Evolutionary conservation across 2,113 vertebrate species (phyloP).

Genomic region (Ramphastos sulfuratus): DNA sequence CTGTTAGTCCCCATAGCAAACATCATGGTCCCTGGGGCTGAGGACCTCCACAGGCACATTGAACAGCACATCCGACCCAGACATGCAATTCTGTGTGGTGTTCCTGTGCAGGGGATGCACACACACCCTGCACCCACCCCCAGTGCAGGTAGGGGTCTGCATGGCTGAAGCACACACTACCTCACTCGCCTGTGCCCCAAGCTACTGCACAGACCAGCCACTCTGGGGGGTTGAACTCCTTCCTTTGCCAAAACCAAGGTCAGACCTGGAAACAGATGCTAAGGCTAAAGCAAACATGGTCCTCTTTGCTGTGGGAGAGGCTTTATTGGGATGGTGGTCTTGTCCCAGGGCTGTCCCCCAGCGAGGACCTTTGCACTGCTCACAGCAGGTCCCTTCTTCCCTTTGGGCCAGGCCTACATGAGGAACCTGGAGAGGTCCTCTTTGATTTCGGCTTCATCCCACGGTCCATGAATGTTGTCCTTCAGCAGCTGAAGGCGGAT

Average conservation of each 20-base stretch:
- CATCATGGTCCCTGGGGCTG: neutral
- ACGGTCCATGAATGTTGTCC: constrained; percentile 97
- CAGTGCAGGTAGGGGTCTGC: fast-evolving
- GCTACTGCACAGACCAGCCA: fast-evolving
- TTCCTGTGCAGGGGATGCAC: neutral
- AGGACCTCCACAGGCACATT: fast-evolving
- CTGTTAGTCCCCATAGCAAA: neutral
- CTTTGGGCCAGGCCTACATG: constrained; percentile 27
- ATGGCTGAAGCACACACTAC: fast-evolving
- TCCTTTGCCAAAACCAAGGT: neutral
- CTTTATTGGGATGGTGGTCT: constrained; percentile 25
- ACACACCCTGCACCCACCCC: fast-evolving
- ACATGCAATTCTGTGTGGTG: fast-evolving
- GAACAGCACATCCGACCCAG: too few relatives aligned
- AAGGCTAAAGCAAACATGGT: neutral
- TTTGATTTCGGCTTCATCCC: constrained; percentile 97
- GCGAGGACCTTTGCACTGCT: neutral
- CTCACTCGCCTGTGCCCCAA: fast-evolving
- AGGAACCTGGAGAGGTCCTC: constrained; percentile 91
- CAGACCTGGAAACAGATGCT: neutral
- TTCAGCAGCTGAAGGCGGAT: constrained; percentile 91
- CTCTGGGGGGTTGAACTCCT: neutral
- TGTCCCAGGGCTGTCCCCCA: neutral
- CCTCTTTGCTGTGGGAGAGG: neutral
- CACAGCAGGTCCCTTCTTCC: neutral